Evolutionary conservation across 2,113 vertebrate genomes (phyloP).

Genomic region (Cynocephalus volans): DNA sequence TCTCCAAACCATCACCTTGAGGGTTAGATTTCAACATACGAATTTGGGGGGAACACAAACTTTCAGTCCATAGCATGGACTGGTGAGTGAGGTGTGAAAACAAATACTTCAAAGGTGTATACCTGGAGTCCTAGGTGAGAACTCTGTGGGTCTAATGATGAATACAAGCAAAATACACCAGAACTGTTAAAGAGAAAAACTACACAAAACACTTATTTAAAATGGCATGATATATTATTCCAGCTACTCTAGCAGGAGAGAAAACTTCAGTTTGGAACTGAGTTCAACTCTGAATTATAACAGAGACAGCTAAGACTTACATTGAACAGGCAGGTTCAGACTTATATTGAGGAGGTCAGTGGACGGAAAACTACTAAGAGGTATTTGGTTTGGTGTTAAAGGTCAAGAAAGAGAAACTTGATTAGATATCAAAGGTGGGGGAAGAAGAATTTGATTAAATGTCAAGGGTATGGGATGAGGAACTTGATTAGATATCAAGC

Average conservation of each 20-base stretch:
- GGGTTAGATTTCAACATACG: not conserved
- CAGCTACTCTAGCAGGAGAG: not conserved
- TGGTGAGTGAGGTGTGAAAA: not conserved
- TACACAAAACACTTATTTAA: not conserved
- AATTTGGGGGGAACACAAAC: not conserved
- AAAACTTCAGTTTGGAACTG: not conserved
- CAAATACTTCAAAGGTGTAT: not conserved
- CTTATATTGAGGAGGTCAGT: not conserved
- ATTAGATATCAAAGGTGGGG: not conserved
- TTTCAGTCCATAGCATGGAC: not conserved
- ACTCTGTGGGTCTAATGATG: not conserved
- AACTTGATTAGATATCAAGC: not conserved
- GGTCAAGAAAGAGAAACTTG: no score
- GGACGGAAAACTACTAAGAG: not conserved
- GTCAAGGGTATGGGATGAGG: not conserved
- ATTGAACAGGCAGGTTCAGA: no score
- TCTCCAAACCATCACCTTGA: not conserved
- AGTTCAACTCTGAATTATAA: not conserved
- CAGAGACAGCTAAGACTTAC: not conserved
- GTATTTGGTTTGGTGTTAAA: not conserved
- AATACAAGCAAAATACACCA: not conserved
- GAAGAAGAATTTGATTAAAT: not conserved
- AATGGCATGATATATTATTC: not conserved
- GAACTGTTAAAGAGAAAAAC: not conserved
- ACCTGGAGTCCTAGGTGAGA: no score